phyloP scores from a whole-genome alignment of 2,113 vertebrate species.

The Sceloporus undulatus region DNA sequence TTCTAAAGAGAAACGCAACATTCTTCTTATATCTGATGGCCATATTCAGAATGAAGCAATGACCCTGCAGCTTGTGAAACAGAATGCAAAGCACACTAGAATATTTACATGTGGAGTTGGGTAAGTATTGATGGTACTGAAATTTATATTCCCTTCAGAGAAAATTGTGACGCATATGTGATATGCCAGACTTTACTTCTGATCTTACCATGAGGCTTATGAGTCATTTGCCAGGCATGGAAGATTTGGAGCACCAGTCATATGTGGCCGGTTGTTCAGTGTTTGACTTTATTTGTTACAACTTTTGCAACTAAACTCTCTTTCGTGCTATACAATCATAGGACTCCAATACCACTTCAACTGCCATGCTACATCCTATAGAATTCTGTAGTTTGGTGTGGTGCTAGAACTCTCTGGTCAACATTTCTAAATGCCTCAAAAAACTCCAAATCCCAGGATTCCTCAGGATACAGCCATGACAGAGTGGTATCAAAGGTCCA shows the following conservation, averaged over 20 bases:
- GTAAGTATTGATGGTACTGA: slow-evolving; percentile 68
- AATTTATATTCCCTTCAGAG: background rate
- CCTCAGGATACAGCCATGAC: too few relatives aligned
- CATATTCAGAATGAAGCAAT: slow-evolving; percentile 84
- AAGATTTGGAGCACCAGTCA: background rate
- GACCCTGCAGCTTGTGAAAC: slow-evolving; percentile 81
- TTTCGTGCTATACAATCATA: too few relatives aligned
- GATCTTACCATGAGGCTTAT: background rate
- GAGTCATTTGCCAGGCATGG: background rate
- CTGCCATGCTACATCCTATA: too few relatives aligned
- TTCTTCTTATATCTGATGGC: slow-evolving; percentile 89
- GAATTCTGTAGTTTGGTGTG: too few relatives aligned
- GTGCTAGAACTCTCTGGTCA: too few relatives aligned
- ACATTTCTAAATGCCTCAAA: too few relatives aligned
- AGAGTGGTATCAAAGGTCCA: too few relatives aligned
- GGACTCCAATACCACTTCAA: too few relatives aligned
- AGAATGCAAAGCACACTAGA: slow-evolving; percentile 80
- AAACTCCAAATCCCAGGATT: too few relatives aligned
- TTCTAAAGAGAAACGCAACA: slow-evolving; percentile 78
- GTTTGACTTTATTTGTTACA: too few relatives aligned
- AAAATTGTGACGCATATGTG: background rate
- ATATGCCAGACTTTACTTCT: background rate
- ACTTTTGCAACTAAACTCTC: too few relatives aligned
- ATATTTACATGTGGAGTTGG: slow-evolving; percentile 87
- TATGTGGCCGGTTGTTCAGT: background rate